Base-by-base conservation (phyloP, 2,113 vertebrate species). In the Oxyura jamaicensis region DNA sequence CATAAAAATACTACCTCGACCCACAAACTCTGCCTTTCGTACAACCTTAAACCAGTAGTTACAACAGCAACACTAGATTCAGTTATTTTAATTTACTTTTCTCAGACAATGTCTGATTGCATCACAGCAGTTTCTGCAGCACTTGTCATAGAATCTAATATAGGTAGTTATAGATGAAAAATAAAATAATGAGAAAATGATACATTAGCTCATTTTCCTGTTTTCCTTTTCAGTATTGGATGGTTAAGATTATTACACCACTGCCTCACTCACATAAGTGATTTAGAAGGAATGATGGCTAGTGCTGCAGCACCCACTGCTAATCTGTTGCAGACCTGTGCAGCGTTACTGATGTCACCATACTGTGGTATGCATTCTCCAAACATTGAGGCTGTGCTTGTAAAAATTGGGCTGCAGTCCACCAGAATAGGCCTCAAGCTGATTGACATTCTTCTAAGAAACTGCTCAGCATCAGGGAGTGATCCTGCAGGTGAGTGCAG, bases 361-460 rank as follows among this genome's bases (percentile, higher is more conserved):
- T 99, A 99, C 94, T 99, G 99, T 76, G 99, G 99, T 58, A 99
- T 99, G 99, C 99, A 99, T 96, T 99, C 99, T 6, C 99, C 99
- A 78, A 99, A 99, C 97, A 99, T 99, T 3, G 99, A 99, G 90
- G 99, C 99, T 0, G 99, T 99, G 66, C 98, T 99, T 80, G 99
- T 99, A 17, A 99, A 99, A 97, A 99, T 99, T 56, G 99, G 99
- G 78, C 98, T 99, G 80, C 99, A 99, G 97, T 99, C 99, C 53
- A 99, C 99, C 11, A 98, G 98, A 96, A 99, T 99, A 75, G 99
- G 99, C 60, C 98, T 99, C 50, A 99, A 99, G 90, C 98, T 99
- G 91, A 99, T 99, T 69, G 99, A 99, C 96, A 99, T 99, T 95
- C 98, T 99, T 80, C 98, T 99, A 86, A 98, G 99, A 93, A 99